phyloP scores from a whole-genome alignment of 2,888 invertebrate genomes.

The Amblyjoppa proteus region DNA sequence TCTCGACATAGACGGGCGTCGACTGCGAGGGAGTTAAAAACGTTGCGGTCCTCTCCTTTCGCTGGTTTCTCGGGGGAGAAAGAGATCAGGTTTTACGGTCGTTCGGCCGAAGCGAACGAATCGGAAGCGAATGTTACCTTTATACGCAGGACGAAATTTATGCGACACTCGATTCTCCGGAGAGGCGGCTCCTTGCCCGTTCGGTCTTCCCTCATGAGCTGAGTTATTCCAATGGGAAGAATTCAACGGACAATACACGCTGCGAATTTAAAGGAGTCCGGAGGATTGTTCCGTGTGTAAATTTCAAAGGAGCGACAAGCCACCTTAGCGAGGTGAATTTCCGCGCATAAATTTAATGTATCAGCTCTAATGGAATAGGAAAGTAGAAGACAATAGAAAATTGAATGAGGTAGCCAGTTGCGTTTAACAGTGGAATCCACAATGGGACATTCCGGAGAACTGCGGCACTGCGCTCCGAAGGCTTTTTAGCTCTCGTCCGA shows the following conservation, averaged over 20 bases:
- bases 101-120: slow-evolving; percentile 25
- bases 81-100: slow-evolving; percentile 46
- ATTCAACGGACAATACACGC: not conserved
- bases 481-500: not conserved
- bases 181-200: not conserved
- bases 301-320: not conserved
- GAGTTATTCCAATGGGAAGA: not conserved
- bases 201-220: not conserved
- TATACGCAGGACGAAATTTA: not conserved
- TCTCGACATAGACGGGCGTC: slow-evolving; percentile 4
- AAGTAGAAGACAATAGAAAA: slow-evolving; percentile 6
- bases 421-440: not conserved
- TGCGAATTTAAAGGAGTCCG: not conserved
- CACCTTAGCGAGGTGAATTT: not conserved
- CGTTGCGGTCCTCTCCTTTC: slow-evolving; percentile 4
- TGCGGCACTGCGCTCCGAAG: not conserved
- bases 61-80: not conserved
- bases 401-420: not conserved
- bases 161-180: not conserved
- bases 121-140: slow-evolving; percentile 13
- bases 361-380: not conserved
- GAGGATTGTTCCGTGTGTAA: not conserved
- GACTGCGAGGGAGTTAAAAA: slow-evolving; percentile 16
- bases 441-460: not conserved
- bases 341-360: not conserved